A percentile compares a stretch with the other conserved stretches of the same genome.
phyloP scores from a whole-genome alignment of 1,140 invertebrate species.

The Lordiphosa clarofinis region DNA sequence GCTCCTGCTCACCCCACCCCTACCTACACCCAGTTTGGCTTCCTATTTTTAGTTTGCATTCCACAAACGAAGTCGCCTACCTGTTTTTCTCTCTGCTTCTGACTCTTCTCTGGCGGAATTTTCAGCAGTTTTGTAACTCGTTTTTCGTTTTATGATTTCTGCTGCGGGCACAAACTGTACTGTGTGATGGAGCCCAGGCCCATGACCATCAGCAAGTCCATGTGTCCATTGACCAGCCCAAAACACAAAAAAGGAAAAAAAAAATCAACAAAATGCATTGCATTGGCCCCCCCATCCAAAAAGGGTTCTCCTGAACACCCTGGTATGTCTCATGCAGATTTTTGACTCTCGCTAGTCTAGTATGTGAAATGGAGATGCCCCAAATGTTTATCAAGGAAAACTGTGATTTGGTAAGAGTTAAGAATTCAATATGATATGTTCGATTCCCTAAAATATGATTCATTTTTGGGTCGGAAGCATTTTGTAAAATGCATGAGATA shows the following conservation, averaged over 20 bases:
- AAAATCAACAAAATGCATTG: constrained; percentile 5
- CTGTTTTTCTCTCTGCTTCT: constrained; percentile 6
- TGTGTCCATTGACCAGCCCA: constrained; percentile 15
- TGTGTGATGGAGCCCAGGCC: constrained; percentile 12
- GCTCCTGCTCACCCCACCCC: background rate
- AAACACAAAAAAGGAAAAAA: background rate
- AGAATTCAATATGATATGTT: too few relatives aligned
- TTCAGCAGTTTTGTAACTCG: constrained; percentile 73
- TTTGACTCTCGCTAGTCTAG: constrained; percentile 7
- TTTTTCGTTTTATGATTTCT: constrained; percentile 72
- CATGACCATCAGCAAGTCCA: constrained; percentile 5
- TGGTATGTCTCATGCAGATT: constrained; percentile 45
- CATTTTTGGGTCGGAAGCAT: too few relatives aligned
- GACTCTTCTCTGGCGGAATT: constrained; percentile 43
- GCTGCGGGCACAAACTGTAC: constrained; percentile 23
- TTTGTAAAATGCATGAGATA: too few relatives aligned
- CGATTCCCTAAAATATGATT: too few relatives aligned
- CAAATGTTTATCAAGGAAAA: too few relatives aligned
- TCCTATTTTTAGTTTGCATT: constrained; percentile 56
- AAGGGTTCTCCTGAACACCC: constrained; percentile 9
- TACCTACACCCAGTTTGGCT: constrained; percentile 18
- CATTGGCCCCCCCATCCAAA: constrained; percentile 19
- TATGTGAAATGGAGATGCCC: background rate
- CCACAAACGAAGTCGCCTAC: constrained; percentile 41
- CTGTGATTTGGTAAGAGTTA: too few relatives aligned